Evolutionary conservation across 2,888 invertebrate genomes (phyloP), one percentile per base, ranked within the genome.

Genomic region (Synergus laeviventris): DNA sequence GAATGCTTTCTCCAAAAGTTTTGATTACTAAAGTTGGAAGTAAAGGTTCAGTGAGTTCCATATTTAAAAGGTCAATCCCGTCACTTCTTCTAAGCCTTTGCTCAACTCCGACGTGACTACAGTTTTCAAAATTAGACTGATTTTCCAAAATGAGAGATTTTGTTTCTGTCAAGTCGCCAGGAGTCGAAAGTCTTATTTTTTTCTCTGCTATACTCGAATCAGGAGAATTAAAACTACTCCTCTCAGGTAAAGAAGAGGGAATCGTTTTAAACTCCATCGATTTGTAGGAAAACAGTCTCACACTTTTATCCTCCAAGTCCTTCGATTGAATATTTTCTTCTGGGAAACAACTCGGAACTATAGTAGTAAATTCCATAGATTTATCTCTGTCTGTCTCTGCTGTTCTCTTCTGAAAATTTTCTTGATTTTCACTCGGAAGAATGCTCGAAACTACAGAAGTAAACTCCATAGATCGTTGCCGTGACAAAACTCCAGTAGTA

Each of bases 11-110:
- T 21, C 12, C 12, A 1, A 56, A 21, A 56, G 12, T 21, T 56
- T 56, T 12, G 9, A 56, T 4, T 18, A 5, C 2, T 0, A 1
- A 56, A 21, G 56, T 16, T 3, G 0, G 70, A 24, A 49, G 8
- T 8, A 70, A 0, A 24, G 49, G 70, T n/a, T 42, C 31, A 16
- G 70, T 49, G n/a, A 70, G 14, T 49, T 70, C 70, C 16, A 31
- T 24, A n/a, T 49, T 36, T 12, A 24, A 21, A 24, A 70, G 7
- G 5, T 2, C 12, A n/a, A 31, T n/a, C 12, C 38, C 62, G 12
- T 70, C 70, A 49, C 49, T 54, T 18, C 31, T 49, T 49, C 45
- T 42, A 8, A 31, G 45, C 9, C 9, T 70, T 31, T 49, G n/a
- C 4, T 31, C 31, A n/a, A 70, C 31, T 9, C 49, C n/a, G 16